These are phyloP conservation scores for Bucorvus abyssinicus DNA, from an alignment of 2,797 vertebrate genomes.

Conservation along the genomic window DNA sequence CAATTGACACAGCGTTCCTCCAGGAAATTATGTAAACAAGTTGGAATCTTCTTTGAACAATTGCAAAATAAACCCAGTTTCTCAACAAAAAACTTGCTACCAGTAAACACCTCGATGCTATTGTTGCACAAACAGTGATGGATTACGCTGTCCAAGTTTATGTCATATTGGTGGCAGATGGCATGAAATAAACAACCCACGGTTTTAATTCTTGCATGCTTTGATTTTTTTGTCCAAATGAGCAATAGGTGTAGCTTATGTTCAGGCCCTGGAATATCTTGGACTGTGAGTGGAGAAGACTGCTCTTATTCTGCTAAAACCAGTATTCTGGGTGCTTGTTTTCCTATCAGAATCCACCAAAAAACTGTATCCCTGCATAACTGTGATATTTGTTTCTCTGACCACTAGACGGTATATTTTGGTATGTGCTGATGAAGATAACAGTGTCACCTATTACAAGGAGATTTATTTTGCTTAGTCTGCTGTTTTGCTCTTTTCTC, in stretches of 20 bases:
- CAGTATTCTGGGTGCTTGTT: not conserved
- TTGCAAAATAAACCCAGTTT: slow-evolving; percentile 28
- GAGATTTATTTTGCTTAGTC: not conserved
- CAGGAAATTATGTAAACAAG: not conserved
- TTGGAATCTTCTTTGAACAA: slow-evolving; percentile 9
- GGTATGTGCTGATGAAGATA: slow-evolving; percentile 16
- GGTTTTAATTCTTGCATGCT: not conserved
- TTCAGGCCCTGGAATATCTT: not conserved
- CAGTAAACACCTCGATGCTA: not conserved
- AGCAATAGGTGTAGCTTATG: not conserved
- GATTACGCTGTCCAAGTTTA: not conserved
- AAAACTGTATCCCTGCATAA: not conserved
- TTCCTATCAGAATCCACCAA: not conserved
- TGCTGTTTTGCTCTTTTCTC: not conserved
- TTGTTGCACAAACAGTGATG: not conserved
- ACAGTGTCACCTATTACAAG: not conserved
- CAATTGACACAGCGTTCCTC: not conserved
- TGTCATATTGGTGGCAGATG: not conserved
- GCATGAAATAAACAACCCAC: not conserved
- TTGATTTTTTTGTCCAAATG: not conserved
- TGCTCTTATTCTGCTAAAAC: not conserved
- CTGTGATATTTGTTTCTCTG: not conserved
- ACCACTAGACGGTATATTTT: not conserved
- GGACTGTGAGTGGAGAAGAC: not conserved
- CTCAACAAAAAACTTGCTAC: not conserved